Conservation (phyloP, 2,888 invertebrate genomes). For the Chloromyia formosa region DNA sequence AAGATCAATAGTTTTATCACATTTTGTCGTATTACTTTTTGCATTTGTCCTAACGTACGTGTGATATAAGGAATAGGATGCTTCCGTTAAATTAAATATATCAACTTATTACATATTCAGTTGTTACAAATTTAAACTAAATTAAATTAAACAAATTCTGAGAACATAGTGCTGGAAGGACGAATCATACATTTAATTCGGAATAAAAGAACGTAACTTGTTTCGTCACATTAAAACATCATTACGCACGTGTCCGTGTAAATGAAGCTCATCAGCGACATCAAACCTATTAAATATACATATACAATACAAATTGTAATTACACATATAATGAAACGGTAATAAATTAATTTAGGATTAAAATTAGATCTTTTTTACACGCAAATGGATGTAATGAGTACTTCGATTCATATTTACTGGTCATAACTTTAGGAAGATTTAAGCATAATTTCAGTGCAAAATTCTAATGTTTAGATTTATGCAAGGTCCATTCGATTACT, state of each 20-base stretch:
- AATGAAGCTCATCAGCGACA: no score
- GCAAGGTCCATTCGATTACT: not conserved
- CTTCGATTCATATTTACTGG: constrained; percentile 14
- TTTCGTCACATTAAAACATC: no score
- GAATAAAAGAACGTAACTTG: no score
- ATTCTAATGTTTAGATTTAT: constrained; percentile 6
- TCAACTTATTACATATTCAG: not conserved
- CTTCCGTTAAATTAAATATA: constrained; percentile 3
- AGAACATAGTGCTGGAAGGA: no score
- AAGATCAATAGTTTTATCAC: constrained; percentile 56
- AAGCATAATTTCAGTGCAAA: not conserved
- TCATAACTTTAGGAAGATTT: not conserved
- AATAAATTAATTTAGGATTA: constrained; percentile 42
- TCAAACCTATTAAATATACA: no score
- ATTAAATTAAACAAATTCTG: no score
- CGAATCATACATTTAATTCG: no score
- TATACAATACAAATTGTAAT: no score
- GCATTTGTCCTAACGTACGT: constrained; percentile 59
- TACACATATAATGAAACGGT: not conserved
- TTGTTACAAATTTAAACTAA: no score
- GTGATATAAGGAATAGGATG: constrained; percentile 59
- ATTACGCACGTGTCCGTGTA: no score
- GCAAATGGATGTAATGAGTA: constrained; percentile 31
- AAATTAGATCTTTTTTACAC: constrained; percentile 47
- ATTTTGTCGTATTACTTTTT: constrained; percentile 59